Conservation (phyloP, 2,113 vertebrate genomes). For the Nettapus auritus region DNA sequence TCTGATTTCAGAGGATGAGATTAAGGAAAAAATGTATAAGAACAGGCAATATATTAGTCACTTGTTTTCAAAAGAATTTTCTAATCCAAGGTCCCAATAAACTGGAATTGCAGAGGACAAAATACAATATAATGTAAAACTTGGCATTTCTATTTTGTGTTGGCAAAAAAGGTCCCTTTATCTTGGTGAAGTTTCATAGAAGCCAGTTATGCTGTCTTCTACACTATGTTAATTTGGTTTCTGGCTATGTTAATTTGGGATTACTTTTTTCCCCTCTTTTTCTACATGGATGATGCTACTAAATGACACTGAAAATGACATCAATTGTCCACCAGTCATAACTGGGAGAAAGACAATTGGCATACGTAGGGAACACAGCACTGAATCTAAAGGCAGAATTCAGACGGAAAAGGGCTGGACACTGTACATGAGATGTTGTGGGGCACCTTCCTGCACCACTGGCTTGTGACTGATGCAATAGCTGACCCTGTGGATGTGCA, state of each 20-base stretch:
- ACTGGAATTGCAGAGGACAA: not conserved
- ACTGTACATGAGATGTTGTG: not conserved
- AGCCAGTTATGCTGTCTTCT: not conserved
- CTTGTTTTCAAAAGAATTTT: constrained; percentile 8
- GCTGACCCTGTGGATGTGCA: not conserved
- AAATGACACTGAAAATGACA: not conserved
- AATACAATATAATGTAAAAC: not conserved
- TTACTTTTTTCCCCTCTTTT: not conserved
- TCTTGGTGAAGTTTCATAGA: not conserved
- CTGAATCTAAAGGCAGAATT: not conserved
- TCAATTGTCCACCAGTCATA: not conserved
- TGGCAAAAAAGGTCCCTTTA: not conserved
- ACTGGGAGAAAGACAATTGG: not conserved
- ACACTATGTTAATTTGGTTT: no score
- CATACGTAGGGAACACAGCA: not conserved
- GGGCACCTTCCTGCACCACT: not conserved
- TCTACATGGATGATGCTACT: not conserved
- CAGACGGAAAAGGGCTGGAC: not conserved
- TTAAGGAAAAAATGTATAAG: not conserved
- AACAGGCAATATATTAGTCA: not conserved
- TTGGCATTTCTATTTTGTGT: not conserved
- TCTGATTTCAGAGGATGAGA: constrained; percentile 25
- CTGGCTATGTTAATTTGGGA: not conserved
- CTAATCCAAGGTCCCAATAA: not conserved
- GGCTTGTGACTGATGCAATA: not conserved